phyloP scores from a whole-genome alignment of 1,140 invertebrate genomes.

The Augochlora pura region DNA sequence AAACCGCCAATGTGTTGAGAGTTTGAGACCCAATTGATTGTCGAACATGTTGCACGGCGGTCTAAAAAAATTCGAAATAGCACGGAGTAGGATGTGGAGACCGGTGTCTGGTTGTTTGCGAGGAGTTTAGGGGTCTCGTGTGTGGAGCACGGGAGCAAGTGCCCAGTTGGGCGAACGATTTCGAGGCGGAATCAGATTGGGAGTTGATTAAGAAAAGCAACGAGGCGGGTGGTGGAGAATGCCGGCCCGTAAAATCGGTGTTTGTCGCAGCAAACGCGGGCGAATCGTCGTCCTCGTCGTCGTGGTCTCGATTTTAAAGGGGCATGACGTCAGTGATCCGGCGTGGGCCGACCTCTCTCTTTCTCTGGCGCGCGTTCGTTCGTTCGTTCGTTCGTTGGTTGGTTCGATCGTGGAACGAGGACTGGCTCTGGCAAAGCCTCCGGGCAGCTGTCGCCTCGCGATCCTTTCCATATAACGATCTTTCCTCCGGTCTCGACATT shows the following conservation, averaged over 20 bases:
- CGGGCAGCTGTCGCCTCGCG: conserved; percentile 48
- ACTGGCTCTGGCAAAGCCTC: conserved; percentile 39
- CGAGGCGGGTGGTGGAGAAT: too few relatives aligned
- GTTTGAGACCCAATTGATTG: too few relatives aligned
- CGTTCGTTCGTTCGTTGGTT: conserved; percentile 15
- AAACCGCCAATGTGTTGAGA: too few relatives aligned
- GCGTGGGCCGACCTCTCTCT: conserved; percentile 35
- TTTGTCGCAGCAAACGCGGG: not conserved
- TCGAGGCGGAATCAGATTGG: too few relatives aligned
- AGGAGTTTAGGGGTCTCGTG: too few relatives aligned
- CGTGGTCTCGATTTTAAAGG: conserved; percentile 45
- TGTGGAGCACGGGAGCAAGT: too few relatives aligned
- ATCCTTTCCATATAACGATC: conserved; percentile 52
- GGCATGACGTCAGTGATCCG: conserved; percentile 46
- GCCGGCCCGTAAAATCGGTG: conserved; percentile 1
- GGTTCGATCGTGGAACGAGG: conserved; percentile 38
- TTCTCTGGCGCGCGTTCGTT: conserved; percentile 4
- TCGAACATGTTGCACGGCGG: too few relatives aligned
- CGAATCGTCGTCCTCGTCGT: conserved; percentile 2
- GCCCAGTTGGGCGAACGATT: too few relatives aligned
- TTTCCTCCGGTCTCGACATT: conserved; percentile 42
- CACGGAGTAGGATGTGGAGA: too few relatives aligned
- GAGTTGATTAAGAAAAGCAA: too few relatives aligned
- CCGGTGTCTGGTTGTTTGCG: too few relatives aligned
- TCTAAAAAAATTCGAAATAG: too few relatives aligned